Evolutionary conservation across 23 tunicate genomes (phyloP).

Genomic region (Phallusia fumigata): DNA sequence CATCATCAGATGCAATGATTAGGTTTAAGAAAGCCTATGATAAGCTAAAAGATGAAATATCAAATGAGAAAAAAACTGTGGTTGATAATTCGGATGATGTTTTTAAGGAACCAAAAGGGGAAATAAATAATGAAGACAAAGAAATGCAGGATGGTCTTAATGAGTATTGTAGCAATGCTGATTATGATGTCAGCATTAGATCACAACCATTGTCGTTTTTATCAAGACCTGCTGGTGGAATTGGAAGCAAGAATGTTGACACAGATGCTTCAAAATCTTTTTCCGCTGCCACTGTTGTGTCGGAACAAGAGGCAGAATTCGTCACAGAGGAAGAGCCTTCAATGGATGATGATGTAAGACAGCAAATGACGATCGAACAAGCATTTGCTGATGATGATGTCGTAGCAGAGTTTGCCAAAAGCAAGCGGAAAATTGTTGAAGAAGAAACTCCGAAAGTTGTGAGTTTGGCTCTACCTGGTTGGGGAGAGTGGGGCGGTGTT

Average conservation of each 20-base stretch:
- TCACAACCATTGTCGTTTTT: not conserved
- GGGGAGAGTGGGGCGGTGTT: constrained; percentile 69
- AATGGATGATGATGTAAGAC: constrained; percentile 21
- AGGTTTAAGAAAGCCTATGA: constrained; percentile 10
- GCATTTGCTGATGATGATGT: constrained; percentile 96
- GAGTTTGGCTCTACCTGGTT: constrained; percentile 45
- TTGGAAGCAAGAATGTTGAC: not conserved
- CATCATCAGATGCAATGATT: constrained; percentile 2
- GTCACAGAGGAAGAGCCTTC: constrained; percentile 7
- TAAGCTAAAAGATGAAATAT: not conserved
- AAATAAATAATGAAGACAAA: not conserved
- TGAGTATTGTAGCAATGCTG: not conserved
- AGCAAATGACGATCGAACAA: constrained; percentile 73
- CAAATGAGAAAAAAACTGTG: constrained; percentile 8
- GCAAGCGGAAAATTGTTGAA: constrained; percentile 37
- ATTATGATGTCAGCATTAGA: not conserved
- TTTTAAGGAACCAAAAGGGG: not conserved
- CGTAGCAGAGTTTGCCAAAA: constrained; percentile 69
- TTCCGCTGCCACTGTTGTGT: not conserved
- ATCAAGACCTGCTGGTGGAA: not conserved
- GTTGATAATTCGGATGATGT: constrained; percentile 15
- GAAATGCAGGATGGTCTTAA: not conserved
- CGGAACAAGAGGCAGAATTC: constrained; percentile 1
- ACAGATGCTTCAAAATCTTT: not conserved
- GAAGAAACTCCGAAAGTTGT: constrained; percentile 33